These are phyloP conservation scores for Apoderus coryli DNA, from an alignment of 2,888 invertebrate genomes.

Conservation along the genomic window DNA sequence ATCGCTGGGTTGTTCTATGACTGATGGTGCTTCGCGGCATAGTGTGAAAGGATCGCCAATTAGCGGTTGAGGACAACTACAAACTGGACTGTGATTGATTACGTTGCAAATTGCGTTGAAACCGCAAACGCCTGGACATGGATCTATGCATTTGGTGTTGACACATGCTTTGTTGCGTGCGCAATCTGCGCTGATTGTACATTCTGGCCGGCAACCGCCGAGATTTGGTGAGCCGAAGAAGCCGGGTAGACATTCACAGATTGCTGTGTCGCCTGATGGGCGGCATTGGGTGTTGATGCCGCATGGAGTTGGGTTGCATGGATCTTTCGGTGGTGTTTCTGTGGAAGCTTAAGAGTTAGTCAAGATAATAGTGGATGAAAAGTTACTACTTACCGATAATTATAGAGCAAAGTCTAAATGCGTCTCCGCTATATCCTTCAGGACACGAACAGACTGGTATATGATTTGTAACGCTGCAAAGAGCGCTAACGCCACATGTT, in stretches of 20 bases:
- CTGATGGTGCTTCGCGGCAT: constrained; percentile 36
- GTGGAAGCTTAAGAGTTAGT: constrained; percentile 5
- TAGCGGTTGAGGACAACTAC: constrained; percentile 56
- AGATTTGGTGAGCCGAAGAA: constrained; percentile 55
- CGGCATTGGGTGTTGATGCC: constrained; percentile 63
- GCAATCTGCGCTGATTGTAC: constrained; percentile 70
- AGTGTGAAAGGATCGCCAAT: constrained; percentile 71
- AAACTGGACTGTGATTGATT: constrained; percentile 74
- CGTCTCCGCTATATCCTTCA: constrained; percentile 38
- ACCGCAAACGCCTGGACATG: constrained; percentile 70
- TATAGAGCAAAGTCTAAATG: constrained; percentile 36
- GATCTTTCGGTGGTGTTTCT: constrained; percentile 29
- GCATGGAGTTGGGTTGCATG: constrained; percentile 50
- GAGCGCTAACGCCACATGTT: constrained; percentile 70
- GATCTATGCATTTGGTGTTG: constrained; percentile 65
- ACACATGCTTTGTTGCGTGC: constrained; percentile 59
- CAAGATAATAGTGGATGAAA: constrained; percentile 2
- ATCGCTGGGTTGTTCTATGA: constrained; percentile 36
- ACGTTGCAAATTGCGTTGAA: constrained; percentile 61
- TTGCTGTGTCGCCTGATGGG: constrained; percentile 37
- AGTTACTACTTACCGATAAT: constrained; percentile 21
- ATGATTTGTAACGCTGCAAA: constrained; percentile 60
- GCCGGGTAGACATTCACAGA: constrained; percentile 63
- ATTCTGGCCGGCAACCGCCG: constrained; percentile 68
- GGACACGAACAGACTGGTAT: constrained; percentile 46